Conservation (phyloP, 2,888 invertebrate genomes). For the Thysanoteuthis rhombus region DNA sequence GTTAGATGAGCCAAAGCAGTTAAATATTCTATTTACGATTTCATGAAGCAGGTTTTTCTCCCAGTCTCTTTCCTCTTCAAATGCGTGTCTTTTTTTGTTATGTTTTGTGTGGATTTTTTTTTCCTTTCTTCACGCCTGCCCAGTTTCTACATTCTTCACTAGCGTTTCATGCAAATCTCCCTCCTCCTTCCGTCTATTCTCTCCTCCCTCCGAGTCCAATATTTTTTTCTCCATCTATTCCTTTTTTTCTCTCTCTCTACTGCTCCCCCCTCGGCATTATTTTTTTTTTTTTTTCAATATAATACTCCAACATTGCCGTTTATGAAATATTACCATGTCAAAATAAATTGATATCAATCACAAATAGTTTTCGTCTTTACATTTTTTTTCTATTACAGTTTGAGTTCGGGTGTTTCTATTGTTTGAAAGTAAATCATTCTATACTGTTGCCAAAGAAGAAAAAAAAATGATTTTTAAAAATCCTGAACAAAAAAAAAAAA, state of each 20-base stretch:
- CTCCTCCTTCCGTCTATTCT: background rate
- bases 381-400: background rate
- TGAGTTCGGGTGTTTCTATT: background rate
- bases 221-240: background rate
- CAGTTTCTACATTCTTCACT: too few species aligned
- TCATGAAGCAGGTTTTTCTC: too few species aligned
- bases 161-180: background rate
- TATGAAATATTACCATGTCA: conserved; percentile 12
- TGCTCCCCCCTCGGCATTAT: too few species aligned
- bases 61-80: too few species aligned
- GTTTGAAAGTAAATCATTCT: background rate
- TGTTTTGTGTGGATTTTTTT: too few species aligned
- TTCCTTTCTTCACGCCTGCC: too few species aligned
- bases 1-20: too few species aligned
- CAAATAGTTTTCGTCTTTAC: background rate
- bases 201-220: too few species aligned
- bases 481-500: too few species aligned
- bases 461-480: background rate
- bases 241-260: too few species aligned
- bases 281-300: background rate
- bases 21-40: too few species aligned
- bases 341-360: background rate
- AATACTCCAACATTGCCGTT: background rate
- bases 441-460: background rate
- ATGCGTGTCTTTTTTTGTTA: too few species aligned